phyloP scores from a whole-genome alignment of 2,113 vertebrate genomes.

The Martes martes region DNA sequence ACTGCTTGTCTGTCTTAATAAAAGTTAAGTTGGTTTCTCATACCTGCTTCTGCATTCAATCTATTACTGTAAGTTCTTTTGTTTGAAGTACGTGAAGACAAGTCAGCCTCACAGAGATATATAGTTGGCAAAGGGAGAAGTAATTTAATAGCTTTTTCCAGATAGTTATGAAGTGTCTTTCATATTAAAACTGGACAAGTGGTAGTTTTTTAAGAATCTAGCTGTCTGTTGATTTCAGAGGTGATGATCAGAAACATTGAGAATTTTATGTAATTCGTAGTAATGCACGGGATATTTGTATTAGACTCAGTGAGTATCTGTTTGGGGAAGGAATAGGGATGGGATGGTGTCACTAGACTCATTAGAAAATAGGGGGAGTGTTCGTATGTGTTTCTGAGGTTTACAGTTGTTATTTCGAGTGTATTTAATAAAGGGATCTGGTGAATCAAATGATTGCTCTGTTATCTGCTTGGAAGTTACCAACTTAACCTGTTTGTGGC shows the following conservation, averaged over 20 bases:
- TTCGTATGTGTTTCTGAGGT: not conserved
- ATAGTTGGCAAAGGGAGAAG: not conserved
- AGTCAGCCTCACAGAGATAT: not conserved
- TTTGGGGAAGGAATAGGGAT: not conserved
- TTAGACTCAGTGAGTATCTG: not conserved
- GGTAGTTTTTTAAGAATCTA: slow-evolving; percentile 20
- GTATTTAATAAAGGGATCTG: not conserved
- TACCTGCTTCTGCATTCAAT: not conserved
- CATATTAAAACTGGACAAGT: slow-evolving; percentile 5
- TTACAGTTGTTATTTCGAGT: slow-evolving; percentile 22
- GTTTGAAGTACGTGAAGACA: not conserved
- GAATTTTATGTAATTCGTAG: not conserved
- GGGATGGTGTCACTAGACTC: not conserved
- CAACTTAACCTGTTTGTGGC: not conserved
- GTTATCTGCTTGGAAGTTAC: not conserved
- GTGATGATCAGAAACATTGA: not conserved
- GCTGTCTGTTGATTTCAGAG: slow-evolving; percentile 39
- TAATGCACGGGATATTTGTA: not conserved
- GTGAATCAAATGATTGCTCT: not conserved
- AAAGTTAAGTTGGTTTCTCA: not conserved
- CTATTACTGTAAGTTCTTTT: not conserved
- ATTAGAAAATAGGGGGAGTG: not conserved
- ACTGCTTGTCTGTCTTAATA: not conserved
- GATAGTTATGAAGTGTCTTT: not conserved
- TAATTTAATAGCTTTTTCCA: slow-evolving; percentile 17